These are phyloP conservation scores for Petrocephalus zakoni DNA, from an alignment of 2,113 vertebrate species.

Conservation along the genomic window DNA sequence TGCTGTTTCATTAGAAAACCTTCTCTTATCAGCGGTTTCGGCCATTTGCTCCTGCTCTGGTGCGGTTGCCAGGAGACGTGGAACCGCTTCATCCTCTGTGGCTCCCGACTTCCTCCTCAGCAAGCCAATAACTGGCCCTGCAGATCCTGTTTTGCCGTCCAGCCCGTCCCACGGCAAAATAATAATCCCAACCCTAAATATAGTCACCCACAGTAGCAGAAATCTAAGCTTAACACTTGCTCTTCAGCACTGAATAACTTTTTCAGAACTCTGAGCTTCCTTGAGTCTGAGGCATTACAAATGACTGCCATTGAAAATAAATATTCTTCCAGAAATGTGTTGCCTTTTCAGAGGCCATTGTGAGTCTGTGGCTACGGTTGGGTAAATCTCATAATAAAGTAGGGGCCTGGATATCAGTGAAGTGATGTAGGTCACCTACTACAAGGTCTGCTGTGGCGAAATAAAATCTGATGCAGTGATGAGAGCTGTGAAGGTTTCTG, in stretches of 20 bases:
- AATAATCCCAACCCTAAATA: background rate
- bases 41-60: background rate
- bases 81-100: background rate
- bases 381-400: background rate
- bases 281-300: background rate
- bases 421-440: slow-evolving; percentile 1
- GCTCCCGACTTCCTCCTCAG: background rate
- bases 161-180: background rate
- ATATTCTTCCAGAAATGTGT: background rate
- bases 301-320: background rate
- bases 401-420: background rate
- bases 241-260: background rate
- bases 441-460: background rate
- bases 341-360: background rate
- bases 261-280: background rate
- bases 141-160: background rate
- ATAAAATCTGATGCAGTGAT: background rate
- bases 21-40: background rate
- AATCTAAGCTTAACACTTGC: background rate
- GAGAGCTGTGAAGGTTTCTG: background rate
- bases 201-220: background rate
- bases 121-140: background rate
- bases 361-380: background rate
- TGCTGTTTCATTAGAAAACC: background rate
- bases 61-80: background rate